A percentile compares a stretch with the other conserved stretches of the same genome.
phyloP scores from a whole-genome alignment of 2,113 vertebrate genomes.

The Forbesichthys papilliferus region DNA sequence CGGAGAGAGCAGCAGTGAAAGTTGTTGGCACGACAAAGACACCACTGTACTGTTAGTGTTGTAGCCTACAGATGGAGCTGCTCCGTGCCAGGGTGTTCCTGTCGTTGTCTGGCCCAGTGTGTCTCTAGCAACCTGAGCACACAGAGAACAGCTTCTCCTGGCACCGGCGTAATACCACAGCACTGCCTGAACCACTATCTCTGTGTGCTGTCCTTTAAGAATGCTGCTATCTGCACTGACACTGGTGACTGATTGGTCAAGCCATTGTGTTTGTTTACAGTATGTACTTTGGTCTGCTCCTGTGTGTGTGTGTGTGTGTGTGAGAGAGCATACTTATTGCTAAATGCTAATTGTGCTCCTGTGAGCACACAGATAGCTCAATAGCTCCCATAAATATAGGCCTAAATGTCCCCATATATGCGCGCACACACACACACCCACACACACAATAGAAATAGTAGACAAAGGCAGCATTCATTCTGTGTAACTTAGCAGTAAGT shows the following conservation, averaged over 20 bases:
- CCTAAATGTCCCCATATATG: slow-evolving; percentile 15
- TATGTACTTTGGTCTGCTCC: neutral
- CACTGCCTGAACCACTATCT: slow-evolving; percentile 27
- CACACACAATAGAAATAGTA: slow-evolving; percentile 4
- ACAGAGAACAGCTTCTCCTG: slow-evolving; percentile 38
- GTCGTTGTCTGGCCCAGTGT: slow-evolving; percentile 46
- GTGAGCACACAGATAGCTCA: slow-evolving; percentile 47
- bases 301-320: slow-evolving; percentile 1
- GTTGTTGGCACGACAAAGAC: slow-evolving; percentile 45
- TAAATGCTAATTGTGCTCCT: slow-evolving; percentile 29
- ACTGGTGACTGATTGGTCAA: neutral
- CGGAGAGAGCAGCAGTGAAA: slow-evolving; percentile 43
- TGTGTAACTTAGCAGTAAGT: neutral
- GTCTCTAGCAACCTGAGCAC: slow-evolving; percentile 57
- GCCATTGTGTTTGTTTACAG: too few relatives aligned
- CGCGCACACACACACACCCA: slow-evolving; percentile 13
- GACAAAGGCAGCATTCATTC: neutral
- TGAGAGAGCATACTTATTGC: slow-evolving; percentile 1
- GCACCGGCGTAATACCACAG: slow-evolving; percentile 23
- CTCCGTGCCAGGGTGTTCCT: slow-evolving; percentile 58
- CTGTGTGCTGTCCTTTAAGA: slow-evolving; percentile 13
- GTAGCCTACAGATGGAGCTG: slow-evolving; percentile 44
- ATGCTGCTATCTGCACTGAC: slow-evolving; percentile 20
- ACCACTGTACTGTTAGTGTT: slow-evolving; percentile 38
- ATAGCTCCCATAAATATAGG: slow-evolving; percentile 50